Base-by-base conservation (phyloP, 1,140 invertebrate genomes). In the Brachionus asplanchnoidis region DNA sequence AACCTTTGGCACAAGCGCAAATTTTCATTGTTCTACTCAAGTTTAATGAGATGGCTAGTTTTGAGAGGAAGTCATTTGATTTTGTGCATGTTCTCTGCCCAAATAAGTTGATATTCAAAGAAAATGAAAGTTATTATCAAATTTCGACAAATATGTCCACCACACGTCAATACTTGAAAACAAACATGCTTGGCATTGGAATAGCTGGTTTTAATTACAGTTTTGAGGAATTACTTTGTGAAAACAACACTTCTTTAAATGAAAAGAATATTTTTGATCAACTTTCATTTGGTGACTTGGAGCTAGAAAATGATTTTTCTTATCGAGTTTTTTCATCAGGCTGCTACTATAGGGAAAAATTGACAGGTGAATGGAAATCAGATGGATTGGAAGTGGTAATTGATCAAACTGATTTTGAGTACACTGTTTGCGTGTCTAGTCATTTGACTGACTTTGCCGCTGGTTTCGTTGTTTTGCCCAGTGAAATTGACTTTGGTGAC, bases 381-480 rank as follows among this genome's bases (percentile, higher is more conserved):
- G 78, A 87, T 32, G 87, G 87, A 14, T 87, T 87, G 44, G 68
- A 85, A 70, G 87, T 88, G 84, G 85, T 88, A 4, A 84, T 85
- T 2, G 75, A 86, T 42, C n/a, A 60, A 60, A 88, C 89, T 8
- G 88, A 87, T 40, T 40, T 79, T 1, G 23, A 53, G 1, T 26
- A 32, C 7, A 87, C 87, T 0, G 79, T 87, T 0, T 90, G 89
- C 85, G 28, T 84, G 4, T 89, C 88, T 84, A 89, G 44, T 79
- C 90, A 91, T 85, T 85, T 90, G 85, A 90, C 90, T 12, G 87
- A 87, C 28, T 91, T 91, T 85, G 87, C 87, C 8, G 88, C 88
- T 11, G 89, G 89, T 14, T 90, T 88, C 86, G 85, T 88, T 1
- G 88, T 90, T 2, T 87, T 87, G 9, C 90, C 90, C 1, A 90